A percentile compares a stretch with the other conserved stretches of the same genome.
phyloP scores from a whole-genome alignment of 1,140 invertebrate species.

The Aphelenchoides fujianensis region DNA sequence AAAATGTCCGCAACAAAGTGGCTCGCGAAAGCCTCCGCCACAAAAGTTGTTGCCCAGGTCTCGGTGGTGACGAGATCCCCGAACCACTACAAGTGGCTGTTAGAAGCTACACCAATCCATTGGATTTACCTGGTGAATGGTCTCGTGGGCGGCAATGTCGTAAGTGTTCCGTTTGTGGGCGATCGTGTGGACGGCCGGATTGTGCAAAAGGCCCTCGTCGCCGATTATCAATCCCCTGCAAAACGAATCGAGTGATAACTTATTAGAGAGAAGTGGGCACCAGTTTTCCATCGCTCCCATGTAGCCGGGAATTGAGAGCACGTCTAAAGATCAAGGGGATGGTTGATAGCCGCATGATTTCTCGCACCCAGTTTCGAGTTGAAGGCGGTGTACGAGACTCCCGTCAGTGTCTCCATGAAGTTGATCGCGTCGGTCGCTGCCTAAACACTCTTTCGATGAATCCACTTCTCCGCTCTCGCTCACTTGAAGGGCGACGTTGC shows the following conservation, averaged over 20 bases:
- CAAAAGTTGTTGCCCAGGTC: conserved; percentile 6
- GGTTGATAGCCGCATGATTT: too few species aligned
- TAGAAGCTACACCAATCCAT: not conserved
- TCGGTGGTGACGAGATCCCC: conserved; percentile 28
- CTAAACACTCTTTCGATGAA: conserved; percentile 3
- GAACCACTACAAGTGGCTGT: conserved; percentile 22
- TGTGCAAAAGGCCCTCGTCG: conserved; percentile 23
- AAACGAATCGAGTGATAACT: too few species aligned
- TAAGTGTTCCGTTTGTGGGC: conserved; percentile 5
- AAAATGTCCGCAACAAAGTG: conserved; percentile 30
- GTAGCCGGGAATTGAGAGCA: not conserved
- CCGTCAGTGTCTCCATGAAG: conserved; percentile 17
- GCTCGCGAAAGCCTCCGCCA: conserved; percentile 25
- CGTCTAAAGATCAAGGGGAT: too few species aligned
- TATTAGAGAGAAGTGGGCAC: too few species aligned
- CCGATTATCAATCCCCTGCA: conserved; percentile 28
- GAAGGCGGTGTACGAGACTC: not conserved
- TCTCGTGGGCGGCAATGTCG: conserved; percentile 21
- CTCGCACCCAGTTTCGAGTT: conserved; percentile 10
- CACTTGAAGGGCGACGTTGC: conserved; percentile 14
- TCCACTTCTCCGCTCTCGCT: not conserved
- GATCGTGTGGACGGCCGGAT: conserved; percentile 19
- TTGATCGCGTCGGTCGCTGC: conserved; percentile 25
- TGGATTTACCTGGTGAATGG: conserved; percentile 22
- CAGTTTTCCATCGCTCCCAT: conserved; percentile 14